phyloP scores from a whole-genome alignment of 2,113 vertebrate genomes.

The Hymenochirus boettgeri region DNA sequence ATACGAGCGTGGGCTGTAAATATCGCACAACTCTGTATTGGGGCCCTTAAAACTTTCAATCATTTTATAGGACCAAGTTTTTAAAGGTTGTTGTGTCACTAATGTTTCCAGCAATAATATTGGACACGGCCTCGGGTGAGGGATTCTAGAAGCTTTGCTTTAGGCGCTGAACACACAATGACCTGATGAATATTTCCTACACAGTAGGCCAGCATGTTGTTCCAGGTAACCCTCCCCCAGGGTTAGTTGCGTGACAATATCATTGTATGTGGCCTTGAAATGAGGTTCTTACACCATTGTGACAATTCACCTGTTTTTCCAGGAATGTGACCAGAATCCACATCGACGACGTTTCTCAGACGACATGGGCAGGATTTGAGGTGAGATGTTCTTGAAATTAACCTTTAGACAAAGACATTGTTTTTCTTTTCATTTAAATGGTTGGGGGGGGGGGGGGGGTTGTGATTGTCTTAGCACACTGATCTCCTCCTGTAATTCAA shows the following conservation, averaged over 20 bases:
- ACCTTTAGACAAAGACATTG: constrained; percentile 29
- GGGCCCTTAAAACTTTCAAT: too few relatives aligned
- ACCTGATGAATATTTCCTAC: too few relatives aligned
- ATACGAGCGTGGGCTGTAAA: constrained; percentile 40
- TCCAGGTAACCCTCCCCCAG: not conserved
- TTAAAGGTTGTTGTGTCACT: too few relatives aligned
- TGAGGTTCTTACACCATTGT: not conserved
- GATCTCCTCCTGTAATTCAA: too few relatives aligned
- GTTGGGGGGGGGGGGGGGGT: constrained; percentile 6
- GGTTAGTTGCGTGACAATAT: not conserved
- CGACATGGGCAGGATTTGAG: constrained; percentile 94
- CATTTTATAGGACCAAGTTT: too few relatives aligned
- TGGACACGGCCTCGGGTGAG: too few relatives aligned
- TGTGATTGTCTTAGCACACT: not conserved
- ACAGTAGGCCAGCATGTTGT: too few relatives aligned
- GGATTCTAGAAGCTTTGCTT: too few relatives aligned
- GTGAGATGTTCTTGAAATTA: constrained; percentile 56
- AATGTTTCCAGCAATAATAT: too few relatives aligned
- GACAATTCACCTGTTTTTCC: constrained; percentile 38
- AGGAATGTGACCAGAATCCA: constrained; percentile 99
- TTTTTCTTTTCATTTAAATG: constrained; percentile 23
- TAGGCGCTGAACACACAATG: too few relatives aligned
- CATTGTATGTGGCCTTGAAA: not conserved
- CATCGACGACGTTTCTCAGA: constrained; percentile 96
- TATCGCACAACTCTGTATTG: too few relatives aligned